Conservation (phyloP, 2,888 invertebrate species). For the Chymomyza fuscimana region DNA sequence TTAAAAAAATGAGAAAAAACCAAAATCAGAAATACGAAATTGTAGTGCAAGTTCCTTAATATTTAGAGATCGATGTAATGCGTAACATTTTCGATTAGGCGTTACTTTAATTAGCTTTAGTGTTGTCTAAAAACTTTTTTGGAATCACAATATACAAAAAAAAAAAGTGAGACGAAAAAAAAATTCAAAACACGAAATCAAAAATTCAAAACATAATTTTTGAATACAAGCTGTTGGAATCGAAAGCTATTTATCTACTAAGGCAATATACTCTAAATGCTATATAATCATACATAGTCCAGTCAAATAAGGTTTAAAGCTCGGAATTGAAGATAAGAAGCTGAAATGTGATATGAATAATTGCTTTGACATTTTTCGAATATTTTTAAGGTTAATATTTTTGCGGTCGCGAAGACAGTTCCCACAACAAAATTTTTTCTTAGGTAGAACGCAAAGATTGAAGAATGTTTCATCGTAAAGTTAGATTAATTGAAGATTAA, state of each 20-base stretch:
- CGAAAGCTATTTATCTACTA: background rate
- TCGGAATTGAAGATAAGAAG: background rate
- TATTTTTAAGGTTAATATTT: too few relatives aligned
- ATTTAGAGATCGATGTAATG: constrained; percentile 40
- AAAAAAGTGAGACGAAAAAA: background rate
- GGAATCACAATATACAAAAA: constrained; percentile 67
- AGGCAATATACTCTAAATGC: background rate
- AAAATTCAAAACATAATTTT: constrained; percentile 19
- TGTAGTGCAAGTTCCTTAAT: constrained; percentile 63
- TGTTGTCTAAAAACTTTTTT: constrained; percentile 64
- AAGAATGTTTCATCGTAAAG: too few relatives aligned
- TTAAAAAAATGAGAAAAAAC: background rate
- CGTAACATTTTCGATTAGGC: constrained; percentile 48
- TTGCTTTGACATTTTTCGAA: too few relatives aligned
- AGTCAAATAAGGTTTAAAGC: background rate
- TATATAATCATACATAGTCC: background rate
- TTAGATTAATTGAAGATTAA: too few relatives aligned
- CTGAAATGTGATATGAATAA: too few relatives aligned
- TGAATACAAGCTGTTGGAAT: background rate
- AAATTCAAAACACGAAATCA: constrained; percentile 15
- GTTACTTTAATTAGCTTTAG: constrained; percentile 50
- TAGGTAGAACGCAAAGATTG: too few relatives aligned
- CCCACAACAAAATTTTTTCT: too few relatives aligned
- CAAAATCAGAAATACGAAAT: background rate
- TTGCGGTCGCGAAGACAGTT: too few relatives aligned